Evolutionary conservation across 1,140 invertebrate species (phyloP).

Genomic region (Lordiphosa stackelbergi): DNA sequence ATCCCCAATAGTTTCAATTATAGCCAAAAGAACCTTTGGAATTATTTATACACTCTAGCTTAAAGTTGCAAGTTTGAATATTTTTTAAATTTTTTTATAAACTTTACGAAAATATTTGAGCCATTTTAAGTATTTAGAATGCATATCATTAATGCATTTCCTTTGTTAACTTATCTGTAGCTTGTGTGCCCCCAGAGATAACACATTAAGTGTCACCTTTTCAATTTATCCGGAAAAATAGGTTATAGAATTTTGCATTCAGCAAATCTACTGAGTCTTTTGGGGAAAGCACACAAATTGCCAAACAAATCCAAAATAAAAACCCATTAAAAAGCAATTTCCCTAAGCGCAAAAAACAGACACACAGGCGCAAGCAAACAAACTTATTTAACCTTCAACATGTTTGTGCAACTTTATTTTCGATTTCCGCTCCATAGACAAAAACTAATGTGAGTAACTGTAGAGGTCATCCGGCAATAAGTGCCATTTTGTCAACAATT

Average conservation of each 20-base stretch:
- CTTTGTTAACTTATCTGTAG: too few species aligned
- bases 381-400: slow-evolving; percentile 38
- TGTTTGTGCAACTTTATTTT: slow-evolving; percentile 46
- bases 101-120: too few species aligned
- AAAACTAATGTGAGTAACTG: slow-evolving; percentile 24
- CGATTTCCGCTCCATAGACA: slow-evolving; percentile 36
- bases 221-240: slow-evolving; percentile 4
- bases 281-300: slow-evolving; percentile 8
- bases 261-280: neutral
- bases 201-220: neutral
- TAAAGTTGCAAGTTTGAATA: too few species aligned
- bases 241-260: slow-evolving; percentile 8
- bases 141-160: too few species aligned
- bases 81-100: too few species aligned
- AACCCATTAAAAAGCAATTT: slow-evolving; percentile 53
- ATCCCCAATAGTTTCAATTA: too few species aligned
- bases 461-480: slow-evolving; percentile 33
- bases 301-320: slow-evolving; percentile 28
- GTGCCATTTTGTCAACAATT: slow-evolving; percentile 5
- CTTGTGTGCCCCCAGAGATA: too few species aligned
- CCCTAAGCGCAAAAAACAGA: slow-evolving; percentile 17
- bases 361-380: slow-evolving; percentile 14
- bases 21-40: too few species aligned
- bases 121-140: too few species aligned
- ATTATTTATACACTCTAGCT: too few species aligned